Evolutionary conservation across 2,888 invertebrate species (phyloP).

Genomic region (Diploptera punctata): DNA sequence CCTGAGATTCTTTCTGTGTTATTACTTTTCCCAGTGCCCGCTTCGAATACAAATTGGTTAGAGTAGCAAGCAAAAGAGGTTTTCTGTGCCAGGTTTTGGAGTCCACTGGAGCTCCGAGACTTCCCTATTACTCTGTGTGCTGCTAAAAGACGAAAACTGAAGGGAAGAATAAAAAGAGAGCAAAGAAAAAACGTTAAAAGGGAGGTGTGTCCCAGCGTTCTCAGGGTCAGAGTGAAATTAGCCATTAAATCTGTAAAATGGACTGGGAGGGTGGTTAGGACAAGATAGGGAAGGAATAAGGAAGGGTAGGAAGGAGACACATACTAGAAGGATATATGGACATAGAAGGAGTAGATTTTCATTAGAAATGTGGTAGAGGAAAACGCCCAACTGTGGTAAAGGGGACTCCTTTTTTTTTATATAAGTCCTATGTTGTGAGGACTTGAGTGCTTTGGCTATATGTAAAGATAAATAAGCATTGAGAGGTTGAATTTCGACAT

Average conservation of each 20-base stretch:
- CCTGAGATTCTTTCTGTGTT: constrained; percentile 16
- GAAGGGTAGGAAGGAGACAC: constrained; percentile 20
- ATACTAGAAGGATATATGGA: not conserved
- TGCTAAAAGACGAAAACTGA: constrained; percentile 18
- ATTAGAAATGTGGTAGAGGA: constrained; percentile 1
- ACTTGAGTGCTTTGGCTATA: too few relatives aligned
- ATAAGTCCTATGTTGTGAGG: too few relatives aligned
- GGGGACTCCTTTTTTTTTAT: too few relatives aligned
- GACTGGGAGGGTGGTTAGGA: constrained; percentile 33
- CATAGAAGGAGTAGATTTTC: not conserved
- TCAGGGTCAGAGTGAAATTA: constrained; percentile 44
- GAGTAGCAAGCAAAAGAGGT: constrained; percentile 21
- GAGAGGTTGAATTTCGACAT: too few relatives aligned
- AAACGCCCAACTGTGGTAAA: not conserved
- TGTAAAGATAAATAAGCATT: too few relatives aligned
- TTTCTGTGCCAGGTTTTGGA: not conserved
- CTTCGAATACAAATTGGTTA: constrained; percentile 34
- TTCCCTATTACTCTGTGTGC: constrained; percentile 6
- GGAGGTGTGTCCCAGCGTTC: constrained; percentile 41
- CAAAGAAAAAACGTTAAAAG: constrained; percentile 38
- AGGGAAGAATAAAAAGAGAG: constrained; percentile 6
- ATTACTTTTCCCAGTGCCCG: constrained; percentile 17
- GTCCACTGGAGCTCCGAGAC: not conserved
- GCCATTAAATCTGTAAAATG: constrained; percentile 45
- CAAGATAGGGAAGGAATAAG: constrained; percentile 13